Conservation (phyloP, 2,888 invertebrate species). For the Dyspetes luteomarginatus region DNA sequence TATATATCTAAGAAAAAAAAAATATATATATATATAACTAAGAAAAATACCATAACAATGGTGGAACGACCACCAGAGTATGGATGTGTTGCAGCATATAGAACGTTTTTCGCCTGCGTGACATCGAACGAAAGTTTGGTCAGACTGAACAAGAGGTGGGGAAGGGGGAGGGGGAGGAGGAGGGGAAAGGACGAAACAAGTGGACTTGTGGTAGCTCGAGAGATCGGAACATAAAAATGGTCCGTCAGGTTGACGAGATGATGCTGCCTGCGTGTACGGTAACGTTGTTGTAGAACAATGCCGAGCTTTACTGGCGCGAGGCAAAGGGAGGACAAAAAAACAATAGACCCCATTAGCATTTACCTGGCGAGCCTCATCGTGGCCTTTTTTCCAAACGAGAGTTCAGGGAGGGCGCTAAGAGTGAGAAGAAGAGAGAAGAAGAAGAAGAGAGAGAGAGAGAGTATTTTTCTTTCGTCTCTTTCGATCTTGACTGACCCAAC, state of each 20-base stretch:
- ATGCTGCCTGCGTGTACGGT: too few species aligned
- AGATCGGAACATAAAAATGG: constrained; percentile 25
- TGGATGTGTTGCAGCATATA: constrained; percentile 32
- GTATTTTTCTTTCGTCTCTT: constrained; percentile 35
- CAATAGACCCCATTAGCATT: constrained; percentile 80
- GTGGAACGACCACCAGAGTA: constrained; percentile 19
- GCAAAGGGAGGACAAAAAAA: constrained; percentile 70
- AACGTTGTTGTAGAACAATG: constrained; percentile 50
- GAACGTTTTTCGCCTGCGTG: constrained; percentile 15
- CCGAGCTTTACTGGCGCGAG: constrained; percentile 12
- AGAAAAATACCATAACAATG: background rate
- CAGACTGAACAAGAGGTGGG: too few species aligned
- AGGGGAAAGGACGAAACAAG: constrained; percentile 5
- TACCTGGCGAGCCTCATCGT: constrained; percentile 77
- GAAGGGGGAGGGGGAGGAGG: too few species aligned
- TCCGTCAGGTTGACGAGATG: constrained; percentile 54
- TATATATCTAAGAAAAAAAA: too few species aligned
- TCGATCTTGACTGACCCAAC: constrained; percentile 17
- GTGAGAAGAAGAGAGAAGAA: constrained; percentile 11
- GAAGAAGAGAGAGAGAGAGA: background rate
- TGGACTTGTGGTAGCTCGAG: constrained; percentile 18
- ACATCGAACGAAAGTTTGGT: constrained; percentile 18
- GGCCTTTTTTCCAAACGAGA: constrained; percentile 24
- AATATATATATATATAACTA: background rate
- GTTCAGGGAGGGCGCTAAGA: background rate